Conservation (phyloP, 1,140 invertebrate species). For the Nylanderia fulva region DNA sequence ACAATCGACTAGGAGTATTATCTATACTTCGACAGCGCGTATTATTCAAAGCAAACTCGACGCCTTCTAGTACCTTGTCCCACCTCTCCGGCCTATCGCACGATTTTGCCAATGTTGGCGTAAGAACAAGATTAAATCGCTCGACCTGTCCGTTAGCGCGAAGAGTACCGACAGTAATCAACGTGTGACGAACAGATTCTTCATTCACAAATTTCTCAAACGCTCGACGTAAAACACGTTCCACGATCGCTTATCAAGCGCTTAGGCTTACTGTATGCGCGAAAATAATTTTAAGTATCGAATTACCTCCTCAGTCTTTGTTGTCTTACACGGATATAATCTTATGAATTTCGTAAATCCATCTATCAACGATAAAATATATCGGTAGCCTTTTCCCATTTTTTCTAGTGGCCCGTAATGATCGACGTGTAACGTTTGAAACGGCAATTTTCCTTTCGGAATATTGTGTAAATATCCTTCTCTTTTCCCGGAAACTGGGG, state of each 20-base stretch:
- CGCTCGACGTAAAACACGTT: not conserved
- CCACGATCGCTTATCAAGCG: not conserved
- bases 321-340: slow-evolving; percentile 5
- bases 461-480: slow-evolving; percentile 44
- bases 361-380: not conserved
- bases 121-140: not conserved
- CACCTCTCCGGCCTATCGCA: not conserved
- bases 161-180: not conserved
- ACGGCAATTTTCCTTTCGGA: not conserved
- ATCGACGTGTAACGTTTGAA: not conserved
- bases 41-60: not conserved
- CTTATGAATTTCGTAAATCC: slow-evolving; percentile 5
- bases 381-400: not conserved
- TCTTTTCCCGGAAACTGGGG: slow-evolving; percentile 67
- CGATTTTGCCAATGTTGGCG: not conserved
- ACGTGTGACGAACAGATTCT: not conserved
- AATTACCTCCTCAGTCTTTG: not conserved
- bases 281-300: not conserved
- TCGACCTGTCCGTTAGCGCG: not conserved
- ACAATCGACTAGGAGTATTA: not conserved
- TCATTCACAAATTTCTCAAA: not conserved
- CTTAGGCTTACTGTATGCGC: not conserved
- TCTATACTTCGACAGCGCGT: not conserved
- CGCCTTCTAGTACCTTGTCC: not conserved
- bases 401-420: not conserved